phyloP scores from a whole-genome alignment of 2,888 invertebrate genomes.

The Eucera pruinosa region DNA sequence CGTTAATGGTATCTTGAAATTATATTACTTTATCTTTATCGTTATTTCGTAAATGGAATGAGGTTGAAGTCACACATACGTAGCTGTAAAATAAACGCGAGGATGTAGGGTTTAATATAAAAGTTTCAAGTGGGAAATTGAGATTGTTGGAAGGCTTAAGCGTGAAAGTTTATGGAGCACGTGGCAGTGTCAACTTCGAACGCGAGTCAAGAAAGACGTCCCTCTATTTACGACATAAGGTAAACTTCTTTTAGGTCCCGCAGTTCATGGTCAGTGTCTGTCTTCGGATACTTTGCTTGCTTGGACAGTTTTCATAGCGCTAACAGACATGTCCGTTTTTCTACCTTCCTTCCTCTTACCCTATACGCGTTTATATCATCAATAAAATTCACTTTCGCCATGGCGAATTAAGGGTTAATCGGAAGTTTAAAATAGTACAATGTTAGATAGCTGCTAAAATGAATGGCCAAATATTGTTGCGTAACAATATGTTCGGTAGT shows the following conservation, averaged over 20 bases:
- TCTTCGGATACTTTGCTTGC: conserved; percentile 75
- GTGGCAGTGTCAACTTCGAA: conserved; percentile 63
- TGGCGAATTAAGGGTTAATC: too few relatives aligned
- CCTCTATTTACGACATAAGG: conserved; percentile 81
- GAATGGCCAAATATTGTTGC: too few relatives aligned
- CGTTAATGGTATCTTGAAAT: not conserved
- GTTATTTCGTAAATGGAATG: not conserved
- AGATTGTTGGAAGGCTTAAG: too few relatives aligned
- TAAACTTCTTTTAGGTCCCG: conserved; percentile 78
- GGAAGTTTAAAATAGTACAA: too few relatives aligned
- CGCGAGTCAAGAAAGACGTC: conserved; percentile 55
- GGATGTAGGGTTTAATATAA: not conserved
- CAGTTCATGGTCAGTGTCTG: conserved; percentile 81
- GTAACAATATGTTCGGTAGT: too few relatives aligned
- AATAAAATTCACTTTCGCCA: conserved; percentile 5
- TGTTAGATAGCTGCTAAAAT: too few relatives aligned
- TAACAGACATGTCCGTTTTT: conserved; percentile 68
- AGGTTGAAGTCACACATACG: not conserved
- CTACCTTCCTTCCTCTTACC: conserved; percentile 40
- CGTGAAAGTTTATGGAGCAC: conserved; percentile 54
- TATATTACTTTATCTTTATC: not conserved
- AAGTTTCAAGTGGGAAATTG: conserved; percentile 5
- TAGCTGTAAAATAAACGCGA: not conserved
- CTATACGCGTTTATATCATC: conserved; percentile 18
- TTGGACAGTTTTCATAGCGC: conserved; percentile 70